These are phyloP conservation scores for Siniperca knerii DNA, from an alignment of 2,113 vertebrate species.

Conservation along the genomic window DNA sequence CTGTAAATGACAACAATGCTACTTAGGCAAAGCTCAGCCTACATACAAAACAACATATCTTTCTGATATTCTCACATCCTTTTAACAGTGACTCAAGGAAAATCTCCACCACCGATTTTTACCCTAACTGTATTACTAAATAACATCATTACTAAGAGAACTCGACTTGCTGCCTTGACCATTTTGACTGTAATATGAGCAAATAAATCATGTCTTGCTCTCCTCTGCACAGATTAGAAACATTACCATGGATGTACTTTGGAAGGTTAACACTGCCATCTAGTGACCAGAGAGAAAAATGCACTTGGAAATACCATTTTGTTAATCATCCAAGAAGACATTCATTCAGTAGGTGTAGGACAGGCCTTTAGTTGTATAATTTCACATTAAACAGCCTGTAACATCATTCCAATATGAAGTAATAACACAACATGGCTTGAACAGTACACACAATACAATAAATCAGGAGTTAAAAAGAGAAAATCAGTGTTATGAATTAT, in stretches of 20 bases:
- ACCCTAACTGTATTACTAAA: constrained; percentile 5
- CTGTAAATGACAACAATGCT: constrained; percentile 14
- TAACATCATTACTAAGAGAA: constrained; percentile 10
- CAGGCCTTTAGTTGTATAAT: constrained; percentile 4
- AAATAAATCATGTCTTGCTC: constrained; percentile 14
- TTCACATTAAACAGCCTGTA: neutral
- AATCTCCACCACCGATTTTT: neutral
- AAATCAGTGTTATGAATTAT: neutral
- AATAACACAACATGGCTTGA: constrained; percentile 22
- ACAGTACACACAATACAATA: neutral
- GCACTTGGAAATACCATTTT: neutral
- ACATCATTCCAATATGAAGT: constrained; percentile 60
- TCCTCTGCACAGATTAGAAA: neutral
- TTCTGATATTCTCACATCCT: neutral
- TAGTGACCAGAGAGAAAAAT: constrained; percentile 51
- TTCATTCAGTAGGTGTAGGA: neutral
- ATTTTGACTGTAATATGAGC: constrained; percentile 29
- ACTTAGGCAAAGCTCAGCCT: neutral
- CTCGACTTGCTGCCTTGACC: neutral
- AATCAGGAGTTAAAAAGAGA: neutral
- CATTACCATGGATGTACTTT: neutral
- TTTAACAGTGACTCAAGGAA: neutral
- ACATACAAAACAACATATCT: neutral
- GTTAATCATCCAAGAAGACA: neutral
- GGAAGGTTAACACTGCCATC: constrained; percentile 69